Conservation (phyloP, 1,140 invertebrate species). For the Papilio dardanus region DNA sequence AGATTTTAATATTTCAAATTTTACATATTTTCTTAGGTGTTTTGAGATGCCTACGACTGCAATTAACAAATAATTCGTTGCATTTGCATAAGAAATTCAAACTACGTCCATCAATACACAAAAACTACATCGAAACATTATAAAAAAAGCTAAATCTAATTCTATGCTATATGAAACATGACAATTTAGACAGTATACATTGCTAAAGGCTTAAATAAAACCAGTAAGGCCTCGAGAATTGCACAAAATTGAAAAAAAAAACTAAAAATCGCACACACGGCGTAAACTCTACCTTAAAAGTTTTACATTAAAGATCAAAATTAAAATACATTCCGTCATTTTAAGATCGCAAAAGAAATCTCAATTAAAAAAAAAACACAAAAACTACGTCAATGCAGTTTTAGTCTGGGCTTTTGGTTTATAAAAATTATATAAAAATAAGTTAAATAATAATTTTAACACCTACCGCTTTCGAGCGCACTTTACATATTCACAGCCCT, state of each 20-base stretch:
- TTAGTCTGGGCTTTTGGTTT: background rate
- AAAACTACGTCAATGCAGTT: background rate
- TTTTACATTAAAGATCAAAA: conserved; percentile 23
- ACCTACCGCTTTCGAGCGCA: background rate
- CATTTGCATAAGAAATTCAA: conserved; percentile 33
- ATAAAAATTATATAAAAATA: conserved; percentile 26
- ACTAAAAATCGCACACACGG: background rate
- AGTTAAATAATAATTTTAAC: conserved; percentile 27
- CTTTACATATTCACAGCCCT: conserved; percentile 63
- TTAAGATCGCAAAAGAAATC: background rate
- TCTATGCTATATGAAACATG: conserved; percentile 21
- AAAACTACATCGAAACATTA: background rate
- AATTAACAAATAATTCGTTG: conserved; percentile 5
- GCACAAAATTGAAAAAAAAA: conserved; percentile 43
- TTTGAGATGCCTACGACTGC: too few relatives aligned
- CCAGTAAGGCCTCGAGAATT: conserved; percentile 38
- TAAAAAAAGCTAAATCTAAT: conserved; percentile 29
- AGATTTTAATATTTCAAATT: too few relatives aligned
- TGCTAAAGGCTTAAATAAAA: conserved; percentile 40
- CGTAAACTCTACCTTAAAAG: background rate
- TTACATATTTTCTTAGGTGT: too few relatives aligned
- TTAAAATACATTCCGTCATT: background rate
- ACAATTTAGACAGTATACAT: conserved; percentile 36
- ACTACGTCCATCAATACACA: background rate
- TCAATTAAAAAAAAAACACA: background rate